Base-by-base conservation (phyloP, 2,113 vertebrate genomes). In the Helogale parvula region DNA sequence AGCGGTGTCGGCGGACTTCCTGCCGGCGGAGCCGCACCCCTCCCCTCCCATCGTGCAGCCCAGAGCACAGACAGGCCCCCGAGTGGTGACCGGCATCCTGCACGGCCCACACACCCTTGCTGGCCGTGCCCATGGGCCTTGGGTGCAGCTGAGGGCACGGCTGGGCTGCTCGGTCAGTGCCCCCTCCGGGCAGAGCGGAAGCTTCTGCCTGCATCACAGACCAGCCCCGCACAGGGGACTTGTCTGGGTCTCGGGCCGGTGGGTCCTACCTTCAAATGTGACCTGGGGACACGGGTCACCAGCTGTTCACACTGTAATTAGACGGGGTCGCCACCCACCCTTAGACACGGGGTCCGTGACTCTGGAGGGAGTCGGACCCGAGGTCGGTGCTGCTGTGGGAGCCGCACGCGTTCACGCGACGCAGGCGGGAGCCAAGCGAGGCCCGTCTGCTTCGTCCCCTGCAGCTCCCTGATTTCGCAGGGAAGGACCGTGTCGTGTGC, bases 301-400 rank as follows among this genome's bases (percentile, higher is more conserved):
- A 82, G 90, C 63, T 29, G 79, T 98, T 96, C 96, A 92, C 29
- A 5, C 85, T 87, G 10, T 98, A 98, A 98, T 98, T 98, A 98
- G 98, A 95, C 74, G 92, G 98, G 97, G 97, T 98, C 98, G 98
- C 96, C 83, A 95, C 0, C 92, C 93, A 81, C 97, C 97, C 98
- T 90, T 90, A 98, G 96, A 97, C 98, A 97, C 94, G 94, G 96
- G 96, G 85, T 91, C 93, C 63, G 3, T 96, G 97, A 97, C 96
- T 97, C 97, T 97, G 95, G 96, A 97, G 98, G 97, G 97, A 96
- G 98, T 98, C 98, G 97, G 83, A 0, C 72, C 74, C 71, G 0
- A 66, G 97, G 93, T 92, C 89, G 96, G 92, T 84, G 69, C 90
- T 96, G 93, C 96, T 65, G 63, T 94, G 95, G 96, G 98, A 97